A percentile compares a stretch with the other conserved stretches of the same genome.
Conservation (phyloP, 2,888 invertebrate genomes). For the Panopea generosa region DNA sequence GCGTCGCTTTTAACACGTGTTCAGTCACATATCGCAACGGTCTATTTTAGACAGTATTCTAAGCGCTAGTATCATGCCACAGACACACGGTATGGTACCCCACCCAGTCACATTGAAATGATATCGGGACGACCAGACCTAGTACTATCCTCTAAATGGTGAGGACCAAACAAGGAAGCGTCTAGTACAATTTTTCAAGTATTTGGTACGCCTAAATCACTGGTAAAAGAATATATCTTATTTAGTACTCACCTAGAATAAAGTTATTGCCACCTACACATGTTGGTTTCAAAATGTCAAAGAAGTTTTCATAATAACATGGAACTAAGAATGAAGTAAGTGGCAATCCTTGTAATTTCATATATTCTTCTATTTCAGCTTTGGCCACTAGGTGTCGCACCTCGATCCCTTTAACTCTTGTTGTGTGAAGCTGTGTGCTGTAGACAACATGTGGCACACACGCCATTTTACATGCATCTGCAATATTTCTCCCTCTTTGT, state of each 20-base stretch:
- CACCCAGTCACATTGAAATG: too few species aligned
- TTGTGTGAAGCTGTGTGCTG: constrained; percentile 79
- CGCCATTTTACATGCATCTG: constrained; percentile 74
- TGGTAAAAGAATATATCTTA: too few species aligned
- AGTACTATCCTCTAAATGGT: too few species aligned
- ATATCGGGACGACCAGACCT: too few species aligned
- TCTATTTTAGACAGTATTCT: too few species aligned
- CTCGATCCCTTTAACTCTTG: constrained; percentile 73
- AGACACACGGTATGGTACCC: too few species aligned
- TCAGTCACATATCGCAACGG: too few species aligned
- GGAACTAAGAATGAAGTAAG: constrained; percentile 80
- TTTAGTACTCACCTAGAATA: constrained; percentile 65
- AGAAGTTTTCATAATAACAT: constrained; percentile 78
- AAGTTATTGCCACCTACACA: constrained; percentile 54
- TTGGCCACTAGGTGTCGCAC: constrained; percentile 81
- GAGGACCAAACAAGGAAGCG: too few species aligned
- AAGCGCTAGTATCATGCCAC: too few species aligned
- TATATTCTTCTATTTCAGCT: constrained; percentile 77
- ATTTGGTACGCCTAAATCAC: too few species aligned
- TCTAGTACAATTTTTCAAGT: too few species aligned
- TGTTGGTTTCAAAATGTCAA: constrained; percentile 66
- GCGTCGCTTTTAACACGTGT: too few species aligned
- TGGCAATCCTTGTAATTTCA: constrained; percentile 72
- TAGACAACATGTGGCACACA: constrained; percentile 77
- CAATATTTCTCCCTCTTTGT: constrained; percentile 75